Evolutionary conservation across 1,140 invertebrate species (phyloP).

Genomic region (Eulimnadia texana): DNA sequence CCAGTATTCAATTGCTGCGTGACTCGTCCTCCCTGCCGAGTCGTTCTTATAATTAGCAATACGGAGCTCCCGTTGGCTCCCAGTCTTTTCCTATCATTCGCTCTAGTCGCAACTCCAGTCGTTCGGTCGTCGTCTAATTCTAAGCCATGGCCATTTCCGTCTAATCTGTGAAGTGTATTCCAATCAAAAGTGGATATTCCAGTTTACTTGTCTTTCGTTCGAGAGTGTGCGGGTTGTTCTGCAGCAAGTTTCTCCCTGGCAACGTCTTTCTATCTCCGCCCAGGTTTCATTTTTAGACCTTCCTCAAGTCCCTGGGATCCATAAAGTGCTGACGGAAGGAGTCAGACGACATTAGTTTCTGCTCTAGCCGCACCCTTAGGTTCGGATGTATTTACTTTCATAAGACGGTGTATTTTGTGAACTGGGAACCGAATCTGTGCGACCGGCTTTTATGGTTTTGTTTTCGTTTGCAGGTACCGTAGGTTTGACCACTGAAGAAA

Average conservation of each 20-base stretch:
- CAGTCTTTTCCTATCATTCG: neutral
- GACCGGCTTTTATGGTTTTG: no score
- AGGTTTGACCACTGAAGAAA: neutral
- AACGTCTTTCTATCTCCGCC: neutral
- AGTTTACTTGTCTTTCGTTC: neutral
- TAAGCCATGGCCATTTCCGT: neutral
- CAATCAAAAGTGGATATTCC: neutral
- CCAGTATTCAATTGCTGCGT: neutral
- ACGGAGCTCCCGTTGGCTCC: neutral
- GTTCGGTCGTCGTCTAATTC: neutral
- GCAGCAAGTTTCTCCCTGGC: neutral
- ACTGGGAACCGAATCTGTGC: neutral
- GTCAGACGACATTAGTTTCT: no score
- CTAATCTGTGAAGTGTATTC: neutral
- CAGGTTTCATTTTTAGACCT: neutral
- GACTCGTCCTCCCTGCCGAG: neutral
- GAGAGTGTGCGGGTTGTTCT: neutral
- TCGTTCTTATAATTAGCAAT: neutral
- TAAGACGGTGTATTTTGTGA: neutral
- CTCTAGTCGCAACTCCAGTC: neutral
- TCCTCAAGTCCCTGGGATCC: neutral
- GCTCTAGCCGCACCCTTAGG: neutral
- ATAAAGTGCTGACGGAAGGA: neutral
- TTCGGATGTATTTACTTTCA: neutral
- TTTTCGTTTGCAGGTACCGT: neutral